Evolutionary conservation across 2,888 invertebrate genomes (phyloP).

Genomic region (Chrysolina oricalcia): DNA sequence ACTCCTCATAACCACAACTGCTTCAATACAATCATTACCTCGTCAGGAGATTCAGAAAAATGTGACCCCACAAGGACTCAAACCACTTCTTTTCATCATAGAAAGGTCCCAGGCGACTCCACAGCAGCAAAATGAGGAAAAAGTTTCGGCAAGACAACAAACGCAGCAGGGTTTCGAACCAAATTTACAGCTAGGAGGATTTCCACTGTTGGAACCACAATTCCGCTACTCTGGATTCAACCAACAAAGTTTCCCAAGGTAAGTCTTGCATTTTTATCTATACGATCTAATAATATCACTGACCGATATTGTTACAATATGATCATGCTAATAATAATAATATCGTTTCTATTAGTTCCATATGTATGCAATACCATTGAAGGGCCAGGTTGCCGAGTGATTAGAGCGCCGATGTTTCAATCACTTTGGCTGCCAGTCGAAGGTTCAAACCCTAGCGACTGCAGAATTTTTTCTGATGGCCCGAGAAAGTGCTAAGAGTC

Average conservation of each 20-base stretch:
- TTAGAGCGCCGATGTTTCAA: no score
- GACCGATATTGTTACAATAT: no score
- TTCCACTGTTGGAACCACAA: constrained; percentile 54
- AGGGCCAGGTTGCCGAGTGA: no score
- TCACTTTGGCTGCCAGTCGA: no score
- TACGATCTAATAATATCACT: no score
- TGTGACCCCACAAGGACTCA: neutral
- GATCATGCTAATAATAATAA: no score
- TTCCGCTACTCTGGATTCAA: constrained; percentile 54
- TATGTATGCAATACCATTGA: no score
- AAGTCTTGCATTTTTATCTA: constrained; percentile 6
- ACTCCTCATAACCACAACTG: neutral
- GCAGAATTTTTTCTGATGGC: no score
- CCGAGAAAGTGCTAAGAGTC: no score
- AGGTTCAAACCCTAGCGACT: no score
- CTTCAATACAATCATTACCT: neutral
- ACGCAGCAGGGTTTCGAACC: constrained; percentile 27
- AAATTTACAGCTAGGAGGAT: constrained; percentile 31
- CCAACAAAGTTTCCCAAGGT: constrained; percentile 57
- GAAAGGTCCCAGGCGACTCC: constrained; percentile 17
- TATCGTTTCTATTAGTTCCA: no score
- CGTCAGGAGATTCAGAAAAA: constrained; percentile 6
- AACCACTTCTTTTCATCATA: constrained; percentile 14
- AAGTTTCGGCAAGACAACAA: constrained; percentile 26
- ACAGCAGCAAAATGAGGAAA: constrained; percentile 38